A percentile compares a stretch with the other conserved stretches of the same genome.
Evolutionary conservation across 2,888 invertebrate genomes (phyloP).

Genomic region (Protonemura montana): DNA sequence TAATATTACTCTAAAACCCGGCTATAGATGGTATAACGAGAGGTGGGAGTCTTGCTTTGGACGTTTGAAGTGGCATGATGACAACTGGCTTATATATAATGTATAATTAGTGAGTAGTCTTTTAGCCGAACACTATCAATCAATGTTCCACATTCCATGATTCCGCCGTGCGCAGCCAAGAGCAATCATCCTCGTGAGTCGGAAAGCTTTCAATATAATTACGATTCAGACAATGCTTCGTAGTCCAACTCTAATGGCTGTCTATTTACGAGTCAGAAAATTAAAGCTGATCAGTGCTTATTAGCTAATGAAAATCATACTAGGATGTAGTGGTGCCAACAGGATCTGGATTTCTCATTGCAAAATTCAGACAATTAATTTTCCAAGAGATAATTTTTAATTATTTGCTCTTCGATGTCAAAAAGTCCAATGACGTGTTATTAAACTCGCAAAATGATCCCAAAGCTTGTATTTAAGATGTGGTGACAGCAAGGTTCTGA

Average conservation of each 20-base stretch:
- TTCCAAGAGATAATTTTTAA: too few species aligned
- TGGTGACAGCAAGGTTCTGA: too few species aligned
- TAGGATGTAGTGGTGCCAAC: too few species aligned
- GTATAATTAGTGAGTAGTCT: background rate
- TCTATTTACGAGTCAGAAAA: constrained; percentile 23
- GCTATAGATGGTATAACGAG: background rate
- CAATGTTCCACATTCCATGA: constrained; percentile 30
- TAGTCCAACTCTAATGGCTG: background rate
- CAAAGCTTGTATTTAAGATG: too few species aligned
- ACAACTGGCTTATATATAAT: background rate
- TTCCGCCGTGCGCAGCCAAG: constrained; percentile 22
- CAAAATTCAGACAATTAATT: too few species aligned
- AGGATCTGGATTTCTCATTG: too few species aligned
- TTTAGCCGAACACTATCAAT: constrained; percentile 7
- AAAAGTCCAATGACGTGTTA: too few species aligned
- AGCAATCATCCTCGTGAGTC: constrained; percentile 36
- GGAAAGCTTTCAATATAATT: constrained; percentile 45
- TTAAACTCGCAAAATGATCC: too few species aligned
- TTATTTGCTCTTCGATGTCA: too few species aligned
- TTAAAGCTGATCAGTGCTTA: constrained; percentile 13
- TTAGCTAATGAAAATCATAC: background rate
- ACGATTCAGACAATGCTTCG: background rate
- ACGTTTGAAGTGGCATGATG: background rate
- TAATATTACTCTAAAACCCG: background rate
- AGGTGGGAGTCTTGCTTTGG: background rate